Base-by-base conservation (phyloP, 2,113 vertebrate genomes). In the Sialia sialis region DNA sequence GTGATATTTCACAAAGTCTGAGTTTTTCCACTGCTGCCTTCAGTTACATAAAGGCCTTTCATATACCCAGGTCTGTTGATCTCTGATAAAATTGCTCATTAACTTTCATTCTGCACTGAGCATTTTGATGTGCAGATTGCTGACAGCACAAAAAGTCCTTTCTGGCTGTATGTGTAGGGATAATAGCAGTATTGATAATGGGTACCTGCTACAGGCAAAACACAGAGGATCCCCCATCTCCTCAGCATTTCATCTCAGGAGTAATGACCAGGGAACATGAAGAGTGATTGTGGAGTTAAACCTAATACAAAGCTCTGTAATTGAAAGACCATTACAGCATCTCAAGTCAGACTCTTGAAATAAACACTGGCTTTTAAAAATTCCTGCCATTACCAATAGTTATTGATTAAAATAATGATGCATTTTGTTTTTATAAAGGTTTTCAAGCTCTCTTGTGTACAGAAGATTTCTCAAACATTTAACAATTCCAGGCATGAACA, bases 11-110 rank as follows among this genome's bases (percentile, higher is more conserved):
- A 80, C 39, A 58, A 49, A 73, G 66, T 60, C 49, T 8, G 16
- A 73, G 43, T 73, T 76, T 89, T 94, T 87, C 48, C 81, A 30
- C 26, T 83, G 38, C 36, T 93, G 41, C 49, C 34, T 77, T 85
- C 60, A 91, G 75, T 63, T 91, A 66, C 58, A 85, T 10, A 85
- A 87, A 82, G 43, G 30, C 51, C 46, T 93, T 95, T 91, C 79
- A 95, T 67, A 67, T 11, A 69, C 16, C 26, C 68, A 41, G 51
- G 49, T 89, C 70, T 82, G 81, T 62, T 89, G 94, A 89, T 93
- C 49, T 95, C 81, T 66, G 91, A 90, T 90, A 83, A 94, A 90
- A 80, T 22, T 94, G 84, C 87, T 94, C 84, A 90, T 94, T 96
- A 95, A 79, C 58, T 95, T 63, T 62, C 3, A 0, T 87, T 81